Evolutionary conservation across 1,140 invertebrate genomes (phyloP).

Genomic region (Procambarus clarkii): DNA sequence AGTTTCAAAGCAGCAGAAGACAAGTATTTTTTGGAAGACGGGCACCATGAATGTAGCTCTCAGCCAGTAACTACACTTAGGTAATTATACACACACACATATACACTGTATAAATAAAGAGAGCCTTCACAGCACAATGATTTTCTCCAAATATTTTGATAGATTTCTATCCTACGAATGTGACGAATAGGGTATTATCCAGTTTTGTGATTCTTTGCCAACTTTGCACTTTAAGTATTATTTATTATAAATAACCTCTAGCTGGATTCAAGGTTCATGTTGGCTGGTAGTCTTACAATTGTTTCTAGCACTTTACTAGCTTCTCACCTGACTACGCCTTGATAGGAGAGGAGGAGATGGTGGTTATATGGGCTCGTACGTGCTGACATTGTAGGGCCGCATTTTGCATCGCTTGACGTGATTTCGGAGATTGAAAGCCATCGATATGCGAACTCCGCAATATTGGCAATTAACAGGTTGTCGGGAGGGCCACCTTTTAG

Average conservation of each 20-base stretch:
- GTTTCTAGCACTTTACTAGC: constrained; percentile 31
- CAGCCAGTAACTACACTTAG: background rate
- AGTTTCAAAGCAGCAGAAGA: too few relatives aligned
- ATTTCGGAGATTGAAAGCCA: constrained; percentile 73
- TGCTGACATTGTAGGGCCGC: constrained; percentile 66
- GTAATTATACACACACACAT: background rate
- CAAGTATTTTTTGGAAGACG: too few relatives aligned
- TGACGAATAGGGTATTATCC: constrained; percentile 2
- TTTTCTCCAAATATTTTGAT: background rate
- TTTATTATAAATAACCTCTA: background rate
- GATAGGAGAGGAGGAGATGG: constrained; percentile 66
- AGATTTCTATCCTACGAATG: constrained; percentile 7
- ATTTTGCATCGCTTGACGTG: constrained; percentile 73
- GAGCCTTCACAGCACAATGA: background rate
- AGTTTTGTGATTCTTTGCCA: constrained; percentile 15
- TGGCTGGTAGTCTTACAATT: constrained; percentile 1
- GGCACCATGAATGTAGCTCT: too few relatives aligned
- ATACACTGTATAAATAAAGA: too few relatives aligned
- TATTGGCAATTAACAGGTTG: constrained; percentile 73
- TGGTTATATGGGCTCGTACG: constrained; percentile 62
- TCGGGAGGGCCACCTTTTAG: constrained; percentile 72
- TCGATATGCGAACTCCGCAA: constrained; percentile 72
- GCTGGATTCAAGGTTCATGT: constrained; percentile 3
- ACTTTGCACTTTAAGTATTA: background rate
- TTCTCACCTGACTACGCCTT: constrained; percentile 66